phyloP scores from a whole-genome alignment of 2,888 invertebrate species.

The Apamea anceps region DNA sequence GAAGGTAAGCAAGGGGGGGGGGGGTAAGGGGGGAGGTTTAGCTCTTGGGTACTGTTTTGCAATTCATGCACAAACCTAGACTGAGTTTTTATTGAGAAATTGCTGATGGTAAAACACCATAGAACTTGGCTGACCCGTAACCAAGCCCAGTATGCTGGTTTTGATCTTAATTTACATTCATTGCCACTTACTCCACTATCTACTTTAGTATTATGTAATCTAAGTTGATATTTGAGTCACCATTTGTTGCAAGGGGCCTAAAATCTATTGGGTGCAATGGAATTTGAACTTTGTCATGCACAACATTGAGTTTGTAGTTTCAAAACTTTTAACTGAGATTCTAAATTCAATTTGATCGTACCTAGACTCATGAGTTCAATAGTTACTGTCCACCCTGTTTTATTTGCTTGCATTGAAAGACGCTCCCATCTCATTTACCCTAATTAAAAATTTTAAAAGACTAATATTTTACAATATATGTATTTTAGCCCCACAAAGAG shows the following conservation, averaged over 20 bases:
- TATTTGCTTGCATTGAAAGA: not conserved
- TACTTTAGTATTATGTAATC: not conserved
- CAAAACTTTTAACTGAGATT: not conserved
- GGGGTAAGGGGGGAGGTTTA: no score
- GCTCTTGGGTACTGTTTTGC: no score
- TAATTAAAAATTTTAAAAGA: not conserved
- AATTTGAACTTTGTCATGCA: not conserved
- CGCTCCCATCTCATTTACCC: not conserved
- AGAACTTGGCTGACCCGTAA: no score
- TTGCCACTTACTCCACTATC: not conserved
- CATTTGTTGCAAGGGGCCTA: not conserved
- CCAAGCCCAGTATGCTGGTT: no score
- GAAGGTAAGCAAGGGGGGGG: no score
- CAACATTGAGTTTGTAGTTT: not conserved
- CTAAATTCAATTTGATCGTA: not conserved
- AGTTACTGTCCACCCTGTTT: not conserved
- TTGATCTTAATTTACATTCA: not conserved
- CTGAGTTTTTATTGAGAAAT: no score
- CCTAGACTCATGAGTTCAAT: not conserved
- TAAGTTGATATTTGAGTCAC: not conserved
- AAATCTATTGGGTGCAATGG: not conserved
- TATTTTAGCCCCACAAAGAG: conserved; percentile 77
- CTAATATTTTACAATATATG: not conserved
- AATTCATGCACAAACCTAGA: no score
- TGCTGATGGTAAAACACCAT: no score